These are phyloP conservation scores for Tragelaphus scriptus DNA, from an alignment of 2,113 vertebrate species.

Conservation along the genomic window DNA sequence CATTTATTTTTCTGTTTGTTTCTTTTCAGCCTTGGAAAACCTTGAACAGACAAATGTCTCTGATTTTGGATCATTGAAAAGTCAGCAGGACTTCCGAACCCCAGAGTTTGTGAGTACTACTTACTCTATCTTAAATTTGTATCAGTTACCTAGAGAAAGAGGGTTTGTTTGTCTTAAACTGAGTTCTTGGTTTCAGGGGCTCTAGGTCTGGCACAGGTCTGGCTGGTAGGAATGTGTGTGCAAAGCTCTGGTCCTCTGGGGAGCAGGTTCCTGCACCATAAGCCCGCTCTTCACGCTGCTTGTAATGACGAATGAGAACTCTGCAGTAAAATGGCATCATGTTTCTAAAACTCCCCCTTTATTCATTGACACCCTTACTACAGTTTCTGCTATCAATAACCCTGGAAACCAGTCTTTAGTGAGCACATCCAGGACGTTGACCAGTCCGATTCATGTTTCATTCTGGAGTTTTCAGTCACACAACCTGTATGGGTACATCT, in stretches of 20 bases:
- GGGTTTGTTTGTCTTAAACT: not conserved
- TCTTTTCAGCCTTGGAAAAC: constrained; percentile 80
- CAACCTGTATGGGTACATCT: not conserved
- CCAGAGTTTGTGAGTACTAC: constrained; percentile 80
- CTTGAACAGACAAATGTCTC: constrained; percentile 71
- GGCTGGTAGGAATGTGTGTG: not conserved
- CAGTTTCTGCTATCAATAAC: not conserved
- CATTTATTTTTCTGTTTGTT: not conserved
- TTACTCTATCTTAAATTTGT: constrained; percentile 7
- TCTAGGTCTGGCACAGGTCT: not conserved
- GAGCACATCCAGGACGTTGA: not conserved
- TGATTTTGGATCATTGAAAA: constrained; percentile 66
- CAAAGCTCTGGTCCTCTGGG: not conserved
- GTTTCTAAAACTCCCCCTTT: not conserved
- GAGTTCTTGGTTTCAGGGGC: not conserved
- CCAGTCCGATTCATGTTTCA: not conserved
- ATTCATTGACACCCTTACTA: accelerated
- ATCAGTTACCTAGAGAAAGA: not conserved
- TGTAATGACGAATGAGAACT: not conserved
- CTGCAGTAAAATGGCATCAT: not conserved
- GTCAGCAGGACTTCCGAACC: constrained; percentile 68
- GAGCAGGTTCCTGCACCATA: not conserved
- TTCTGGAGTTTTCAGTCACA: not conserved
- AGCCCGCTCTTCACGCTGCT: not conserved
- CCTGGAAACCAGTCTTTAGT: not conserved